phyloP scores from a whole-genome alignment of 2,888 invertebrate species.

The Nebria brevicollis region DNA sequence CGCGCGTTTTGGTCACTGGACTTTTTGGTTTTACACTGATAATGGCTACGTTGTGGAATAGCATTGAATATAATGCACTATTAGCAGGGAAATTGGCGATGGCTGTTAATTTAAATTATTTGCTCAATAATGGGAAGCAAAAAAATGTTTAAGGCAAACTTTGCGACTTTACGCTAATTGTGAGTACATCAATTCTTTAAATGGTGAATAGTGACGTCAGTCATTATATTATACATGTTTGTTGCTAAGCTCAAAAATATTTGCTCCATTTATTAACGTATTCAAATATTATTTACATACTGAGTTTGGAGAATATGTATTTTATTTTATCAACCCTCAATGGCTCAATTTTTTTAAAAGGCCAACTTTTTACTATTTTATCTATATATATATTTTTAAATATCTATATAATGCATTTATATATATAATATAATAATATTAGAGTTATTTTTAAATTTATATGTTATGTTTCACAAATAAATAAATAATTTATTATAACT shows the following conservation, averaged over 20 bases:
- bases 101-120: constrained; percentile 65
- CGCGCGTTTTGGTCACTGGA: constrained; percentile 72
- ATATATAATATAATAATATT: no score
- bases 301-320: no score
- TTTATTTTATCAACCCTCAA: no score
- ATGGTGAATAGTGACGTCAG: not conserved
- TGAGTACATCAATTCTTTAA: not conserved
- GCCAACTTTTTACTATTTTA: no score
- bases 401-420: not conserved
- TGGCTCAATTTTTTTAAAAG: no score
- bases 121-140: not conserved
- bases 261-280: no score
- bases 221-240: no score
- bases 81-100: constrained; percentile 79
- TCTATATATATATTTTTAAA: not conserved
- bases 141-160: constrained; percentile 16
- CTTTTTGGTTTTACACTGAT: constrained; percentile 75
- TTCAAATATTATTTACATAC: no score
- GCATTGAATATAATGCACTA: constrained; percentile 81
- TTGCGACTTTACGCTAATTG: not conserved
- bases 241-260: no score
- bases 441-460: no score
- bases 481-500: no score
- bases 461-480: no score
- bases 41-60: constrained; percentile 86